Conservation (phyloP, 2,888 invertebrate genomes). For the Mactromeris polynyma region DNA sequence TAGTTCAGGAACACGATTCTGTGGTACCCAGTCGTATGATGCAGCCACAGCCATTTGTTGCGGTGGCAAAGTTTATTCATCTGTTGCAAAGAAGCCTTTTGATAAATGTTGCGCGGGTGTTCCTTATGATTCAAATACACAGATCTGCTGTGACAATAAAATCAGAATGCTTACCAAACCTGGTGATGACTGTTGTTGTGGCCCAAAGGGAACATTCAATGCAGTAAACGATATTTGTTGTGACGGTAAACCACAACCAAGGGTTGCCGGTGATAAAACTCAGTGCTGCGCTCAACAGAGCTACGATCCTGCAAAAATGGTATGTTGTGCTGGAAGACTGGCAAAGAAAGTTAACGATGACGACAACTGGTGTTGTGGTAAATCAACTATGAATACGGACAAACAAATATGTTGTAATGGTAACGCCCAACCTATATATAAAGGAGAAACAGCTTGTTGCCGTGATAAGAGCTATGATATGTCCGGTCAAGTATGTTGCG, state of each 20-base stretch:
- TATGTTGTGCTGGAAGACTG: conserved; percentile 52
- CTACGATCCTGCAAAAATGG: conserved; percentile 40
- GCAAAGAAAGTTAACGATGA: conserved; percentile 30
- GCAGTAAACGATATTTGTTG: conserved; percentile 50
- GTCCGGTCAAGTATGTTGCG: conserved; percentile 52
- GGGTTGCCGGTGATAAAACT: conserved; percentile 36
- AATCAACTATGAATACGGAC: conserved; percentile 58
- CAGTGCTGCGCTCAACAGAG: conserved; percentile 55
- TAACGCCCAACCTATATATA: conserved; percentile 41
- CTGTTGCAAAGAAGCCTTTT: conserved; percentile 36
- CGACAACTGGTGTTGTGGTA: conserved; percentile 67
- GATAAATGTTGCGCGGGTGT: conserved; percentile 47
- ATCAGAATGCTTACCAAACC: conserved; percentile 30
- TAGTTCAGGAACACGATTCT: conserved; percentile 54
- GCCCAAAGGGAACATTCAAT: conserved; percentile 52
- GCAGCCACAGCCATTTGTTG: conserved; percentile 48
- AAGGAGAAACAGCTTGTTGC: conserved; percentile 54
- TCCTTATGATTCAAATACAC: conserved; percentile 39
- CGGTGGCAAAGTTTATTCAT: conserved; percentile 44
- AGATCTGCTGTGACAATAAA: conserved; percentile 61
- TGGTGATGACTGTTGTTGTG: conserved; percentile 63
- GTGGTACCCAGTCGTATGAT: conserved; percentile 48
- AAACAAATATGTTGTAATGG: conserved; percentile 59
- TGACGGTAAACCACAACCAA: conserved; percentile 53
- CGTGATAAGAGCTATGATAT: conserved; percentile 49